A percentile compares a stretch with the other conserved stretches of the same genome.
phyloP scores from a whole-genome alignment of 2,888 invertebrate genomes.

The Campoplex nolae region DNA sequence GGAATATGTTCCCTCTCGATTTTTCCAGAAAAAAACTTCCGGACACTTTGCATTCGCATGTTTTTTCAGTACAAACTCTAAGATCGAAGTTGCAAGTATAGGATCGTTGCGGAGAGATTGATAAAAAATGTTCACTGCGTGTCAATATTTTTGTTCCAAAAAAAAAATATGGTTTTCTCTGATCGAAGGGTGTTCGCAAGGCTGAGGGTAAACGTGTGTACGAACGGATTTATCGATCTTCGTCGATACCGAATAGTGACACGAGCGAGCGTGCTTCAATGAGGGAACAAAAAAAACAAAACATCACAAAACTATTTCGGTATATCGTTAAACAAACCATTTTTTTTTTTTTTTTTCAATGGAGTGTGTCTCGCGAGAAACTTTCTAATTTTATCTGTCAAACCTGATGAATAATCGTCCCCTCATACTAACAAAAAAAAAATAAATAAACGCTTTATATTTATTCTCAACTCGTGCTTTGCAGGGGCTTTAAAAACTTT shows the following conservation, averaged over 20 bases:
- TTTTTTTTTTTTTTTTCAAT: not conserved
- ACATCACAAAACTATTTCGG: not conserved
- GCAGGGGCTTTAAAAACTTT: not conserved
- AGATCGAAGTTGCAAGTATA: not conserved
- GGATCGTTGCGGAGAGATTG: too few species aligned
- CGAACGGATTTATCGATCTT: constrained; percentile 23
- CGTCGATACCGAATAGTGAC: not conserved
- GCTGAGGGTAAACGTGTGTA: not conserved
- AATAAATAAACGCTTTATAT: not conserved
- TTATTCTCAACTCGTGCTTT: not conserved
- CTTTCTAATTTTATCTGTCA: not conserved
- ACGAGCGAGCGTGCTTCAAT: constrained; percentile 10
- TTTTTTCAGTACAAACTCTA: too few species aligned
- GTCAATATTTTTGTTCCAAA: not conserved
- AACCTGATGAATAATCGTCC: too few species aligned
- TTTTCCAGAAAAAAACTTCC: too few species aligned
- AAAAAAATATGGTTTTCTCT: constrained; percentile 1
- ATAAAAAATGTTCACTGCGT: not conserved
- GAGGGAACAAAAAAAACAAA: not conserved
- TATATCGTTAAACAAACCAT: constrained; percentile 1
- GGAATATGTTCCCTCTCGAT: too few species aligned
- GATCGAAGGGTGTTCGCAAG: not conserved
- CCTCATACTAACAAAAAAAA: not conserved
- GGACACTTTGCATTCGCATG: too few species aligned
- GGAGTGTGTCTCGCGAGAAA: not conserved